These are phyloP conservation scores for Stegostoma tigrinum DNA, from an alignment of 2,113 vertebrate species.

Conservation along the genomic window DNA sequence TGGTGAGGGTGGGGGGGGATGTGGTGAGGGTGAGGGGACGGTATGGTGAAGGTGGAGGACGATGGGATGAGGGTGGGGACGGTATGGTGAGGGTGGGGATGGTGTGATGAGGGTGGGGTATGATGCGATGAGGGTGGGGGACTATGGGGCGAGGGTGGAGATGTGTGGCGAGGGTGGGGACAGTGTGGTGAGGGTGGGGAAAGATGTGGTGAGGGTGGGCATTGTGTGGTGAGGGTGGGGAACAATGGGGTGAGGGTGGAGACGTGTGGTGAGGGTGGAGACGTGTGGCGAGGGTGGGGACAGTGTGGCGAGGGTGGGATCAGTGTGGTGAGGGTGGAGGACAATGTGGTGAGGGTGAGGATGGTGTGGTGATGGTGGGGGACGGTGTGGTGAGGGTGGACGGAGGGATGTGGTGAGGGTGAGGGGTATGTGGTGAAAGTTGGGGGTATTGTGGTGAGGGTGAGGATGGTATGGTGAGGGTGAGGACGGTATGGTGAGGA, in stretches of 20 bases:
- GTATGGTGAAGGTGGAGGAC: too few species aligned
- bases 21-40: background rate
- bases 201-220: background rate
- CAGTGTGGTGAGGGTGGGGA: background rate
- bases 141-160: too few species aligned
- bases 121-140: background rate
- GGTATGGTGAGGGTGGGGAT: background rate
- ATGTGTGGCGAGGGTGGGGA: background rate
- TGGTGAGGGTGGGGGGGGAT: background rate
- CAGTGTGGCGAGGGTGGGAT: too few species aligned
- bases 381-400: background rate
- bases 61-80: background rate
- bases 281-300: too few species aligned
- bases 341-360: background rate
- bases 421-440: too few species aligned
- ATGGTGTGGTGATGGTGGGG: background rate
- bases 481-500: background rate
- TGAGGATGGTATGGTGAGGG: background rate
- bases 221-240: too few species aligned
- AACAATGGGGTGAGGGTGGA: background rate
- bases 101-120: background rate
- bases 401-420: background rate
- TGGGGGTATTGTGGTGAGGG: background rate
- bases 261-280: too few species aligned
- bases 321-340: background rate